A percentile compares a stretch with the other conserved stretches of the same genome.
Evolutionary conservation across 2,888 invertebrate genomes (phyloP).

Genomic region (Lasioglossum morio): DNA sequence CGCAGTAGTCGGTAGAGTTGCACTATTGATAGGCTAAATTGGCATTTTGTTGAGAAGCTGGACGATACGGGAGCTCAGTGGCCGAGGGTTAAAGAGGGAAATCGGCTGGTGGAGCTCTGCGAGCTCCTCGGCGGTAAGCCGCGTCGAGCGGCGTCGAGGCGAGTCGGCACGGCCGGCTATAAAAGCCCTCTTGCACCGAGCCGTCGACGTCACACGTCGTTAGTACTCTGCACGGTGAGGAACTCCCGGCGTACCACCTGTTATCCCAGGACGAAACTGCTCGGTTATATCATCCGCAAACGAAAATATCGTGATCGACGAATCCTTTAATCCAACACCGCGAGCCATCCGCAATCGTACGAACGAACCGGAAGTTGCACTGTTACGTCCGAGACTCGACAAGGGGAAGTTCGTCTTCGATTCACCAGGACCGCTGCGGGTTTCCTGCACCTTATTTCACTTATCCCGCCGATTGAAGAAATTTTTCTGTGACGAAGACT

Average conservation of each 20-base stretch:
- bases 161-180: slow-evolving; percentile 75
- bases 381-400: slow-evolving; percentile 22
- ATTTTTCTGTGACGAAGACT: slow-evolving; percentile 5
- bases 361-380: slow-evolving; percentile 37
- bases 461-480: neutral
- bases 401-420: slow-evolving; percentile 14
- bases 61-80: neutral
- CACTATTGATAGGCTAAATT: neutral
- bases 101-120: slow-evolving; percentile 56
- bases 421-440: neutral
- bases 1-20: too few species aligned
- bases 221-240: slow-evolving; percentile 79
- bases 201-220: slow-evolving; percentile 81
- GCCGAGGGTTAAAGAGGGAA: slow-evolving; percentile 24
- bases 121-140: slow-evolving; percentile 43
- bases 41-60: neutral
- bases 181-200: slow-evolving; percentile 79
- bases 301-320: neutral
- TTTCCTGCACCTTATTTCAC: neutral
- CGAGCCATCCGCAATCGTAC: neutral
- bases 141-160: slow-evolving; percentile 67
- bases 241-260: slow-evolving; percentile 73
- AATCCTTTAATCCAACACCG: neutral
- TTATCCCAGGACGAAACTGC: slow-evolving; percentile 47
- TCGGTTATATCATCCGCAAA: slow-evolving; percentile 13